phyloP scores from a whole-genome alignment of 2,888 invertebrate genomes.

The Drosophila neoperkinsi region DNA sequence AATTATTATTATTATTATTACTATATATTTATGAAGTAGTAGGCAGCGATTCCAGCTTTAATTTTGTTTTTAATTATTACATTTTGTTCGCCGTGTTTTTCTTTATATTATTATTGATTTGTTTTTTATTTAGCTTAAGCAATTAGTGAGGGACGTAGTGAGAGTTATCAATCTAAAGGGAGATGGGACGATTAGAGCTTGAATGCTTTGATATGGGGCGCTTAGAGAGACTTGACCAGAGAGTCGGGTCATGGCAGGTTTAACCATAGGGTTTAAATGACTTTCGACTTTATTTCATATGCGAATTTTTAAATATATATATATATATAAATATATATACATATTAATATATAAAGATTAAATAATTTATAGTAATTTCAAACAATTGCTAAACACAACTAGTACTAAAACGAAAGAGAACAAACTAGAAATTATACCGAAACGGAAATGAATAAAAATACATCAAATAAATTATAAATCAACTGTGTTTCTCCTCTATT shows the following conservation, averaged over 20 bases:
- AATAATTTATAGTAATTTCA: constrained; percentile 80
- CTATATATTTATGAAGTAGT: constrained; percentile 51
- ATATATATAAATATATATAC: constrained; percentile 55
- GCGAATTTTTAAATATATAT: constrained; percentile 77
- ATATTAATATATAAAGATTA: constrained; percentile 71
- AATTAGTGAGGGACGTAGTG: constrained; percentile 29
- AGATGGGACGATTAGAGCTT: constrained; percentile 23
- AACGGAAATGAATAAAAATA: constrained; percentile 81
- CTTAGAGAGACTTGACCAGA: constrained; percentile 27
- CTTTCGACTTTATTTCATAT: constrained; percentile 80
- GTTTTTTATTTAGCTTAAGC: constrained; percentile 69
- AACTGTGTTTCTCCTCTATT: neutral
- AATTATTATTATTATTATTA: constrained; percentile 25
- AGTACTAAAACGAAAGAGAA: constrained; percentile 79
- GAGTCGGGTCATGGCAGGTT: constrained; percentile 32
- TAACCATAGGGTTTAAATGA: constrained; percentile 59
- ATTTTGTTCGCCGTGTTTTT: constrained; percentile 64
- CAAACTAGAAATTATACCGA: constrained; percentile 84
- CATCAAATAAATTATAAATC: constrained; percentile 67
- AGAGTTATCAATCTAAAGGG: constrained; percentile 31
- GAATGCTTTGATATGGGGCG: constrained; percentile 35
- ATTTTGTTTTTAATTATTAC: constrained; percentile 64
- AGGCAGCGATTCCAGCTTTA: constrained; percentile 78
- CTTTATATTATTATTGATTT: constrained; percentile 59
- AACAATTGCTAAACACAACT: constrained; percentile 76